phyloP scores from a whole-genome alignment of 2,888 invertebrate species.

The Phania funesta region DNA sequence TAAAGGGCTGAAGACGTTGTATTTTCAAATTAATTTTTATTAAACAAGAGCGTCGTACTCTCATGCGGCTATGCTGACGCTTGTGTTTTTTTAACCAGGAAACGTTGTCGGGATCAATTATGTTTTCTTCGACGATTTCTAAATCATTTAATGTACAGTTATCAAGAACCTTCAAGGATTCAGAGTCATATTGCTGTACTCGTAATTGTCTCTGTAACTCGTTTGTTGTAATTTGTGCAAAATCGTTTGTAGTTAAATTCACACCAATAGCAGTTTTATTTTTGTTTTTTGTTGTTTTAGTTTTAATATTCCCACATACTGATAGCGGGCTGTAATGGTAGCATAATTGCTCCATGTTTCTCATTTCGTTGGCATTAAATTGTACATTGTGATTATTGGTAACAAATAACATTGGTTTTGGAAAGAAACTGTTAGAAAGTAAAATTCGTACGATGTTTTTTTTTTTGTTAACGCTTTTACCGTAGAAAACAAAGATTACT shows the following conservation, averaged over 20 bases:
- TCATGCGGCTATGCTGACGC: background rate
- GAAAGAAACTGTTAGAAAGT: constrained; percentile 3
- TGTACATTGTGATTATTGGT: constrained; percentile 57
- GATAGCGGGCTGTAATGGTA: constrained; percentile 55
- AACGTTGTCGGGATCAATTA: constrained; percentile 8
- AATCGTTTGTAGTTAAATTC: background rate
- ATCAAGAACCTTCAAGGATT: constrained; percentile 32
- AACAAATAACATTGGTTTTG: constrained; percentile 62
- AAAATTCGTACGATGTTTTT: background rate
- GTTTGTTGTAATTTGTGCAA: background rate
- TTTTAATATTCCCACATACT: constrained; percentile 57
- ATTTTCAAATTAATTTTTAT: constrained; percentile 30
- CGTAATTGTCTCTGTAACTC: constrained; percentile 4
- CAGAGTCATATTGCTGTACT: constrained; percentile 44
- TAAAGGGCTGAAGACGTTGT: constrained; percentile 2
- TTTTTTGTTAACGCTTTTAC: background rate
- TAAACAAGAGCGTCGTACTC: background rate
- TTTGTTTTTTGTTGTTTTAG: constrained; percentile 21
- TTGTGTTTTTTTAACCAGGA: constrained; percentile 16
- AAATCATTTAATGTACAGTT: constrained; percentile 15
- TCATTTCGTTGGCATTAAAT: constrained; percentile 57
- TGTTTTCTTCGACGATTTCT: background rate
- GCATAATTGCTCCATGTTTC: constrained; percentile 61
- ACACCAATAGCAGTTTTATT: background rate
- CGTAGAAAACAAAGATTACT: background rate